Conservation (phyloP, 2,113 vertebrate genomes). For the Hippocampus barbouri region DNA sequence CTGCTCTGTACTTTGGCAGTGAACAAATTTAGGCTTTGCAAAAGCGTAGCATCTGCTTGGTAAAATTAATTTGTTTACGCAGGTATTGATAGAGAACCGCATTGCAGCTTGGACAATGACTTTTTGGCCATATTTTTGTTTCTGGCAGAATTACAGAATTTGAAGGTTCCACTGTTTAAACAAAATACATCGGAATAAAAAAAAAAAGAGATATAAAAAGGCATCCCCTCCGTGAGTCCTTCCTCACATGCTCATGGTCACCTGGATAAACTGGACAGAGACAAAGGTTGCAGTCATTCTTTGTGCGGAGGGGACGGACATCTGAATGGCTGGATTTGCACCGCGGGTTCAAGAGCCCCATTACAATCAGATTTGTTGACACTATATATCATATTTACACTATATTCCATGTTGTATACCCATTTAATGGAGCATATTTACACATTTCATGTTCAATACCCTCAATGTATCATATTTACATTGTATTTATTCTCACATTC, state of each 20-base stretch:
- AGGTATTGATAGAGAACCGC: not conserved
- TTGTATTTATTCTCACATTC: too few species aligned
- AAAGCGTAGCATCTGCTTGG: not conserved
- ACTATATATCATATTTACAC: too few species aligned
- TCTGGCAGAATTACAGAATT: not conserved
- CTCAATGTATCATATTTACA: too few species aligned
- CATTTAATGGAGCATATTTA: too few species aligned
- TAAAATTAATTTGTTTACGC: not conserved
- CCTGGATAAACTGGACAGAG: slow-evolving; percentile 67
- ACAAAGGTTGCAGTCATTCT: not conserved
- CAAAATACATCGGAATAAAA: not conserved
- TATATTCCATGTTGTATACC: too few species aligned
- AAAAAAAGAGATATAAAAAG: not conserved
- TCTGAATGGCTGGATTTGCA: not conserved
- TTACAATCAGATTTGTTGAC: too few species aligned
- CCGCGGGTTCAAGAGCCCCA: too few species aligned
- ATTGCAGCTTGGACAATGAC: not conserved
- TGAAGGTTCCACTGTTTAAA: not conserved
- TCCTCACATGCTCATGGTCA: slow-evolving; percentile 68
- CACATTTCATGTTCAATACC: too few species aligned
- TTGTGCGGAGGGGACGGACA: too few species aligned
- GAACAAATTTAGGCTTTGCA: too few species aligned
- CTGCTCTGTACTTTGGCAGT: too few species aligned
- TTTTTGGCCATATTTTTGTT: not conserved
- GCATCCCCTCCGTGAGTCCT: not conserved